Evolutionary conservation across 2,888 invertebrate genomes (phyloP), one percentile per base, ranked within the genome.

Genomic region (Cantharis flavilabris): DNA sequence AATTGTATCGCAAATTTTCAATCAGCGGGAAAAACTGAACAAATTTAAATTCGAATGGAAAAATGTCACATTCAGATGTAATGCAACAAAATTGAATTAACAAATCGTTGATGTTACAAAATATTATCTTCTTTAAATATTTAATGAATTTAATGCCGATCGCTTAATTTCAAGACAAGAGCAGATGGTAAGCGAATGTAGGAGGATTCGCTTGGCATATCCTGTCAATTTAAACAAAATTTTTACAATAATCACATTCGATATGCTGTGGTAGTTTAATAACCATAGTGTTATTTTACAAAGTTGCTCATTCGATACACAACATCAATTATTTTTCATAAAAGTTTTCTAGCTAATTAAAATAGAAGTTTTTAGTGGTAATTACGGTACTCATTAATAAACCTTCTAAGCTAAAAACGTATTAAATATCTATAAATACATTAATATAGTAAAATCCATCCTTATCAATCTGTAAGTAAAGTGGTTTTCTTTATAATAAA

Each of bases 111-210:
- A 30, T 62, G 72, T 65, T 69, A 26, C 14, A 69, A 70, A 73
- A 73, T 69, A 70, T 69, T 69, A 70, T 69, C 63, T 72, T 73
- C 73, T 73, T 73, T 70, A 69, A 73, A 70, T 73, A 73, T 49
- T 73, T 73, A 73, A 73, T 65, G 23, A 67, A 67, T 67, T 23
- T 23, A 67, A 67, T 23, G n/a, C 26, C 23, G 30, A 30, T 72
- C n/a, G 30, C 65, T 69, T 23, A 20, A n/a, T 33, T 73, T 14
- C 20, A 28, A 62, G 18, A 28, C 49, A 16, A 14, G 28, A 33
- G 63, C 69, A 73, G 69, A 73, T 69, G 73, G 69, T 49, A 69
- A 69, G 73, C 73, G 73, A 33, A 67, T 30, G 73, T 69, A 62
- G 49, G 69, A 63, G 62, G 28, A 73, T 62, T 20, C 62, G 23